Percentiles rank a stretch among this genome's conserved stretches.
These are phyloP conservation scores for Neogale vison DNA, from an alignment of 2,113 vertebrate species.

Conservation along the genomic window DNA sequence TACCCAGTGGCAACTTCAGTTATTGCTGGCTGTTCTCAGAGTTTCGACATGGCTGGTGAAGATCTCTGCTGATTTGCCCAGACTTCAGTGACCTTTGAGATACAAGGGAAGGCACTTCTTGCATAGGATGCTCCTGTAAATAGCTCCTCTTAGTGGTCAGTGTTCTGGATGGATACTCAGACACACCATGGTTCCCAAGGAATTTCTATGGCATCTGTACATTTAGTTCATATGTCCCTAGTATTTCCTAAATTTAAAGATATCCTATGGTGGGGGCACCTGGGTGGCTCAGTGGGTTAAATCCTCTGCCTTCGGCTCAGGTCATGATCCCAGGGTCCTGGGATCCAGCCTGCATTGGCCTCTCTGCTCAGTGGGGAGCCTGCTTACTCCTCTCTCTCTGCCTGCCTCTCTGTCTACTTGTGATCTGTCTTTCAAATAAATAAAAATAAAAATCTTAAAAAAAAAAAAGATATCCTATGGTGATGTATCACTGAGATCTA, in stretches of 20 bases:
- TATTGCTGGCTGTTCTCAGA: neutral
- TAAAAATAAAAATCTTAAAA: too few relatives aligned
- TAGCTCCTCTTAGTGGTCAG: neutral
- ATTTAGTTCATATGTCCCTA: neutral
- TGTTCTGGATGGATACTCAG: neutral
- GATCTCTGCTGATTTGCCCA: neutral
- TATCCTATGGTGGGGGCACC: neutral
- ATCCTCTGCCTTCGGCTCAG: too few relatives aligned
- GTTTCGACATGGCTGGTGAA: neutral
- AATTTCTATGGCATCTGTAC: neutral
- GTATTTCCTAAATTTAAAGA: neutral
- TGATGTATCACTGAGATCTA: neutral
- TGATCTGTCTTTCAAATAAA: too few relatives aligned
- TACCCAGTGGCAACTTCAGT: neutral
- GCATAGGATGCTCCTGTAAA: accelerated
- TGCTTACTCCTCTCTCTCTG: too few relatives aligned
- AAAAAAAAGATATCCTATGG: neutral
- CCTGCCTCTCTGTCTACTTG: too few relatives aligned
- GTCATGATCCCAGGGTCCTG: too few relatives aligned
- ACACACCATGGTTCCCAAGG: neutral
- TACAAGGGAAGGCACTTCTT: neutral
- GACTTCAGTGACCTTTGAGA: neutral
- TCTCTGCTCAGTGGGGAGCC: too few relatives aligned
- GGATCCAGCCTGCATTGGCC: too few relatives aligned
- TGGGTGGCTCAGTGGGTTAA: too few relatives aligned